These are phyloP conservation scores for Rhaphigaster nebulosa DNA, from an alignment of 2,888 invertebrate genomes.

Conservation along the genomic window DNA sequence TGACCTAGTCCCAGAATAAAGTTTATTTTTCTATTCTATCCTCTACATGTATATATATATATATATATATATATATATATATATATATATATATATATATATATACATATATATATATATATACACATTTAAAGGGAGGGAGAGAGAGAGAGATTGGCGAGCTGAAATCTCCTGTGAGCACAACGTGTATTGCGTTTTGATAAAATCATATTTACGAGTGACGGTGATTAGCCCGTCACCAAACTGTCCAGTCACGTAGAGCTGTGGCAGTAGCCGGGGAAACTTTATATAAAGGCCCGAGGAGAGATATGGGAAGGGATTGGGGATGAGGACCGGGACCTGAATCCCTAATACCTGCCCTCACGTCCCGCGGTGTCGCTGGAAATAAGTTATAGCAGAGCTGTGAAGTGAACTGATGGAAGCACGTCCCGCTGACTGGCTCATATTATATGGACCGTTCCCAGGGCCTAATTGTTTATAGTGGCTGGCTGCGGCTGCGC, in stretches of 20 bases:
- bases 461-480: background rate
- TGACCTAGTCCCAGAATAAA: too few species aligned
- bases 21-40: too few species aligned
- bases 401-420: background rate
- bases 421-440: background rate
- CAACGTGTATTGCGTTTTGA: slow-evolving; percentile 13
- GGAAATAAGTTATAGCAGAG: background rate
- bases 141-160: background rate
- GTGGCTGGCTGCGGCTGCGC: background rate
- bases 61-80: too few species aligned
- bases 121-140: background rate
- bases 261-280: background rate
- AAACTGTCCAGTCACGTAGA: background rate
- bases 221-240: background rate
- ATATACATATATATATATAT: background rate
- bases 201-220: slow-evolving; percentile 6
- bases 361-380: background rate
- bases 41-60: too few species aligned
- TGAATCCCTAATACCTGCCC: background rate
- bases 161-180: background rate
- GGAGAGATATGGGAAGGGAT: background rate
- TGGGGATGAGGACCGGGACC: background rate
- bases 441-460: slow-evolving; percentile 22
- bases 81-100: too few species aligned
- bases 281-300: slow-evolving; percentile 3